Conservation (phyloP, 2,888 invertebrate species). For the Lordiphosa fenestrarum region DNA sequence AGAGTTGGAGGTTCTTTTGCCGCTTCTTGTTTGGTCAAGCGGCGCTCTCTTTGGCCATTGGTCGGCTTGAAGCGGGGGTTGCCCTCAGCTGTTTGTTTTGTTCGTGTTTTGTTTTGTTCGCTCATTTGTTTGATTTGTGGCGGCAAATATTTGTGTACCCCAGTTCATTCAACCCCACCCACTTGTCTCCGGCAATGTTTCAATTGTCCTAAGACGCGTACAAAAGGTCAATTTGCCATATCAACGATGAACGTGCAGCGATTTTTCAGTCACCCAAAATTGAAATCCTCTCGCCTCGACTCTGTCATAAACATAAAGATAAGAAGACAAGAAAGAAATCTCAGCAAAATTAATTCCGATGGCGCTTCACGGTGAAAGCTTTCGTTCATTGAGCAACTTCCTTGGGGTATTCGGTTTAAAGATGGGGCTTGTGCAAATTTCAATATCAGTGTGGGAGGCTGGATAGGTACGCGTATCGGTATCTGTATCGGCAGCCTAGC, state of each 20-base stretch:
- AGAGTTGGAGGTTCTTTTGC: slow-evolving; percentile 26
- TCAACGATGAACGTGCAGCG: slow-evolving; percentile 73
- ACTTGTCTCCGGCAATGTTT: slow-evolving; percentile 22
- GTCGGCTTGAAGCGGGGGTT: slow-evolving; percentile 41
- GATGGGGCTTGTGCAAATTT: slow-evolving; percentile 43
- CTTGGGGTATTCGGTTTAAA: slow-evolving; percentile 55
- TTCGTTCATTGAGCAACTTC: slow-evolving; percentile 45
- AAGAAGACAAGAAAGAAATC: slow-evolving; percentile 43
- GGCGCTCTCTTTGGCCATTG: slow-evolving; percentile 59
- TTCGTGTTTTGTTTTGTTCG: slow-evolving; percentile 58
- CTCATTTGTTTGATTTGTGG: slow-evolving; percentile 60
- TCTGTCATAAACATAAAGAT: slow-evolving; percentile 60
- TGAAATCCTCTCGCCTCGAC: slow-evolving; percentile 52
- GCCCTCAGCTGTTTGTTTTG: slow-evolving; percentile 57
- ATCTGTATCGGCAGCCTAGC: slow-evolving; percentile 40
- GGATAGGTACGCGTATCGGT: slow-evolving; percentile 32
- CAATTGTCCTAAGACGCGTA: slow-evolving; percentile 23
- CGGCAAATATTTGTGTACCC: slow-evolving; percentile 24
- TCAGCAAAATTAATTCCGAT: slow-evolving; percentile 67
- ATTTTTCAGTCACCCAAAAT: slow-evolving; percentile 53
- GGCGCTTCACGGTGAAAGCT: slow-evolving; percentile 42
- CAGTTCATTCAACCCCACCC: slow-evolving; percentile 41
- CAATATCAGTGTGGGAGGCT: slow-evolving; percentile 47
- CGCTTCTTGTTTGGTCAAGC: slow-evolving; percentile 41
- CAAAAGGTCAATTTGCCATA: slow-evolving; percentile 49